Evolutionary conservation across 1,140 invertebrate genomes (phyloP), one percentile per base, ranked within the genome.

Genomic region (Camponotus vicinus): DNA sequence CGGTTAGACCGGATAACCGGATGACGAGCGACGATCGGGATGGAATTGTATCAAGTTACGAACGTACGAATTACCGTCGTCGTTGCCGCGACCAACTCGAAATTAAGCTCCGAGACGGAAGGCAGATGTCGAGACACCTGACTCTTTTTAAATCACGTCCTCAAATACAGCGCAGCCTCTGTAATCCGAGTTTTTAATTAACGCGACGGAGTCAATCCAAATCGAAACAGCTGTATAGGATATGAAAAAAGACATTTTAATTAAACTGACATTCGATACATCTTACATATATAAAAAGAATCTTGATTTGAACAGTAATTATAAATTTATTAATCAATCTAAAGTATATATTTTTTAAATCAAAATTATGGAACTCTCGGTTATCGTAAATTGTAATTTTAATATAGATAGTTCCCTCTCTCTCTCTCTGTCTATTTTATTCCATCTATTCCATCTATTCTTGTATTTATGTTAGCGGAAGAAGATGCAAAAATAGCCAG

Each of bases 11-110:
- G 79, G 79, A 75, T 75, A 75, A 42, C 69, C 79, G 69, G 69
- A 73, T 73, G 79, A 63, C 79, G 67, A 83, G 40, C 67, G 69
- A 61, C 55, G 79, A 83, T 70, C 55, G 79, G 79, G 67, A 83
- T 70, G 69, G 79, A 61, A 75, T 75, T 83, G 69, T 83, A 83
- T 83, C 79, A 57, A 70, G 79, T 83, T 83, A 83, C 79, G 57
- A 42, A 49, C 69, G 57, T 83, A 73, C 52, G 27, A 82, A 73
- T 82, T 73, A 83, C 69, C 40, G 69, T 21, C 40, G 52, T 18
- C 40, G 69, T 34, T 52, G 52, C 27, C 37, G 64, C 49, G 78
- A 70, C 59, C 21, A 55, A 70, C 66, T 70, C 52, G 34, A 27
- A 83, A 83, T 61, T 83, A 61, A 73, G 57, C 40, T 49, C n/a